A percentile compares a stretch with the other conserved stretches of the same genome.
These are phyloP conservation scores for Myathropa florea DNA, from an alignment of 2,888 invertebrate species.

Conservation along the genomic window DNA sequence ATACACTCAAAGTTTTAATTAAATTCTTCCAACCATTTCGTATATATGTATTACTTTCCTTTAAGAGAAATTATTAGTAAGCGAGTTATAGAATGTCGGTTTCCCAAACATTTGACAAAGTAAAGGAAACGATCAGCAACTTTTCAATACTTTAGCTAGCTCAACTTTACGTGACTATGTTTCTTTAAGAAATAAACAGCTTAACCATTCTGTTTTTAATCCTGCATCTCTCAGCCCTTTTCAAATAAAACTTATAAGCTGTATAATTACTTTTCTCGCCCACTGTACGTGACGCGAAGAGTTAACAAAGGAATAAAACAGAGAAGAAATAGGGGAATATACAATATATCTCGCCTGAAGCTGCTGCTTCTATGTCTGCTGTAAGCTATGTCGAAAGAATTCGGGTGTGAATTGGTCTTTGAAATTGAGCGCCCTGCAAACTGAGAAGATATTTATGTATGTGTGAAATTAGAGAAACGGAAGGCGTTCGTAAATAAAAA, in stretches of 20 bases:
- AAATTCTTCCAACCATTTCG: not conserved
- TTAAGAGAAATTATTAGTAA: not conserved
- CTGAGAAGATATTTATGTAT: no score
- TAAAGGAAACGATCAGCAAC: not conserved
- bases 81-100: not conserved
- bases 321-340: no score
- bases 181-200: not conserved
- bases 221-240: not conserved
- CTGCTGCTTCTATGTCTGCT: no score
- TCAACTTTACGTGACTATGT: no score
- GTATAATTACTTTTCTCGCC: not conserved
- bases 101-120: not conserved
- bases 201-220: not conserved
- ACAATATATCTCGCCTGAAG: no score
- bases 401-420: no score
- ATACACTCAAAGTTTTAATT: not conserved
- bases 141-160: no score
- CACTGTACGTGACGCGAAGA: not conserved
- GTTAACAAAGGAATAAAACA: not conserved
- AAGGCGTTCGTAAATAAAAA: no score
- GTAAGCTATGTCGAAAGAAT: no score
- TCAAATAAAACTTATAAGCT: not conserved
- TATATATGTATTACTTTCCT: not conserved
- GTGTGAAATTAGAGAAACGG: no score
- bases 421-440: no score